Evolutionary conservation across 2,888 invertebrate genomes (phyloP), one percentile per base, ranked within the genome.

Genomic region (Vannuccia rotundouncinata): DNA sequence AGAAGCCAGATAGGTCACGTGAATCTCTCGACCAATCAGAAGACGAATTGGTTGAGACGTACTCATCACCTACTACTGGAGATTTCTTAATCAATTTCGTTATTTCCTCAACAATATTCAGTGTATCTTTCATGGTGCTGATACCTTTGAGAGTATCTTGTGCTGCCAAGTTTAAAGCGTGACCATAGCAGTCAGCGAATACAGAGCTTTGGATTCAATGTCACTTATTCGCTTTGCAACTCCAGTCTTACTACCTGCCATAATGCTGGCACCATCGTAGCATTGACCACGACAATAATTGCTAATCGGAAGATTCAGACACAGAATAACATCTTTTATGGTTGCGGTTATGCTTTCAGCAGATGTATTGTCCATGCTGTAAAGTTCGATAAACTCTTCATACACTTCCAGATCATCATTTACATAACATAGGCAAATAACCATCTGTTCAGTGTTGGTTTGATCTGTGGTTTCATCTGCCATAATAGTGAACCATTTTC

Each of bases 241-340:
- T 25, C 74, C 74, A 73, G 74, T 73, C 74, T 73, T 73, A 73
- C 74, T 25, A 28, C 74, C 74, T 28, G 28, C 28, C 74, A 73
- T 73, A 28, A 25, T n/a, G 74, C 25, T 28, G 28, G 74, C 74
- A 25, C 74, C 74, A 73, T 73, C 74, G 28, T 73, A 73, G 74
- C 74, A 25, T 28, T 73, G 74, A 25, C 74, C 74, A 25, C 74
- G 25, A 28, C 74, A 73, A n/a, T n/a, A n/a, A 28, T 73, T 73
- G 28, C 28, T 73, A 25, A 73, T 25, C 25, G 74, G 74, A 25
- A 73, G 74, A 22, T 73, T 22, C 28, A 73, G 28, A 25, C 74
- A 10, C 28, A 73, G 74, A 25, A 73, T 5, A 28, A 73, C 28
- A 28, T 73, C 74, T 22, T 73, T 73, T 22, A 73, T 73, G 25